Conservation (phyloP, 1,140 invertebrate genomes). For the Drosophila micromelanica region DNA sequence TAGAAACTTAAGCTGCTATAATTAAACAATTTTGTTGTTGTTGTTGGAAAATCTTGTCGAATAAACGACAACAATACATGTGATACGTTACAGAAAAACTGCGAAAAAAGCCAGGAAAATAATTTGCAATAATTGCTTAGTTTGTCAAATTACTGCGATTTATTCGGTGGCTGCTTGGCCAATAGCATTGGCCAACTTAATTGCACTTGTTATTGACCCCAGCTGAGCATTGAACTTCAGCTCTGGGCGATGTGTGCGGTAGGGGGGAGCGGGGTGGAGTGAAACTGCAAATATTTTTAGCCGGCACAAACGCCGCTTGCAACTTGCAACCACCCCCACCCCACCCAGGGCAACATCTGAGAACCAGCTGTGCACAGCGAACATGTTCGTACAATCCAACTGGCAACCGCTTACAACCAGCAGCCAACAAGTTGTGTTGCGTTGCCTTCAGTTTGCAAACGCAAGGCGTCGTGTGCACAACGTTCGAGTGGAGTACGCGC, state of each 20-base stretch:
- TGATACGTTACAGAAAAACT: constrained; percentile 31
- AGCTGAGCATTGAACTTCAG: constrained; percentile 65
- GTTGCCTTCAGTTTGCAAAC: constrained; percentile 19
- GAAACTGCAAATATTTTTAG: constrained; percentile 47
- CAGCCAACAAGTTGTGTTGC: constrained; percentile 3
- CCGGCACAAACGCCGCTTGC: constrained; percentile 1
- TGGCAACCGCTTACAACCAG: neutral
- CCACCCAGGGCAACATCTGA: neutral
- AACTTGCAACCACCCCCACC: neutral
- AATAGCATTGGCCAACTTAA: constrained; percentile 67
- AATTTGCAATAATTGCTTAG: constrained; percentile 74
- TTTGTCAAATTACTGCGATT: constrained; percentile 71
- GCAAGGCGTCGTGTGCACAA: constrained; percentile 40
- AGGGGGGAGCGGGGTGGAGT: neutral
- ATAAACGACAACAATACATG: constrained; percentile 48
- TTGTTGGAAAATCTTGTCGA: neutral
- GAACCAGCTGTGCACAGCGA: constrained; percentile 19
- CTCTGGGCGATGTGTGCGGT: neutral
- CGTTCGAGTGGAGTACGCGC: constrained; percentile 6
- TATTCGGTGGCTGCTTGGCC: constrained; percentile 34
- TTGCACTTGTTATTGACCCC: constrained; percentile 61
- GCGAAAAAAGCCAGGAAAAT: constrained; percentile 23
- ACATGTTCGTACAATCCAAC: constrained; percentile 30
- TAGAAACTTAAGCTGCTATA: constrained; percentile 72
- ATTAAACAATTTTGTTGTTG: constrained; percentile 73